Conservation (phyloP, 1,140 invertebrate species). For the Macrocentrus cingulum region DNA sequence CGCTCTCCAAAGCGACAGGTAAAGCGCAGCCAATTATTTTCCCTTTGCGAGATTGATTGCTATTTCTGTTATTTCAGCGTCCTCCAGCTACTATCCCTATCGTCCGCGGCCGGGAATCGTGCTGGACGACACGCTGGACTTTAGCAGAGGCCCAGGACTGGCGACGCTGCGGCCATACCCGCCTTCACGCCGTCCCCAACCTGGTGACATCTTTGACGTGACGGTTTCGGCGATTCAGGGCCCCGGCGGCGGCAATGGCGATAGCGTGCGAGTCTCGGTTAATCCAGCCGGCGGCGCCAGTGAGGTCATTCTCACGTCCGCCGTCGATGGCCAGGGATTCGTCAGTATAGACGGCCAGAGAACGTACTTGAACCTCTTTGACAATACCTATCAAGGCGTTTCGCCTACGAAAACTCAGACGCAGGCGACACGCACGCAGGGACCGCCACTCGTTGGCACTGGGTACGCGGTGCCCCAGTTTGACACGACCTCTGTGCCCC, state of each 20-base stretch:
- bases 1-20: conserved; percentile 33
- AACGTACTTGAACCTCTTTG: conserved; percentile 84
- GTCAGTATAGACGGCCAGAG: conserved; percentile 90
- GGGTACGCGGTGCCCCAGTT: conserved; percentile 55
- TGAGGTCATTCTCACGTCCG: conserved; percentile 76
- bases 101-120: conserved; percentile 79
- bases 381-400: conserved; percentile 54
- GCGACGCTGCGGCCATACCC: conserved; percentile 51
- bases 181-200: conserved; percentile 52
- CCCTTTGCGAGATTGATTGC: too few species aligned
- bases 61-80: too few species aligned
- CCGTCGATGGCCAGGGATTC: conserved; percentile 78
- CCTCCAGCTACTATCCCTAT: conserved; percentile 58
- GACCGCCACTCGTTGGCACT: conserved; percentile 49
- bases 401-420: conserved; percentile 41
- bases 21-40: too few species aligned
- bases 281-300: conserved; percentile 45
- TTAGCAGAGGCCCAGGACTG: conserved; percentile 50
- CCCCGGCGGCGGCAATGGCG: conserved; percentile 62
- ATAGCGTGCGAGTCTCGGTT: conserved; percentile 50
- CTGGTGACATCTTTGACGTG: conserved; percentile 83
- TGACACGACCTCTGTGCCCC: conserved; percentile 34
- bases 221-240: conserved; percentile 86
- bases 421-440: conserved; percentile 45
- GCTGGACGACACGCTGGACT: conserved; percentile 69